Percentiles rank a stretch among this genome's conserved stretches.
These are phyloP conservation scores for Enteromius paludinosus DNA, from an alignment of 2,797 vertebrate species.

Conservation along the genomic window DNA sequence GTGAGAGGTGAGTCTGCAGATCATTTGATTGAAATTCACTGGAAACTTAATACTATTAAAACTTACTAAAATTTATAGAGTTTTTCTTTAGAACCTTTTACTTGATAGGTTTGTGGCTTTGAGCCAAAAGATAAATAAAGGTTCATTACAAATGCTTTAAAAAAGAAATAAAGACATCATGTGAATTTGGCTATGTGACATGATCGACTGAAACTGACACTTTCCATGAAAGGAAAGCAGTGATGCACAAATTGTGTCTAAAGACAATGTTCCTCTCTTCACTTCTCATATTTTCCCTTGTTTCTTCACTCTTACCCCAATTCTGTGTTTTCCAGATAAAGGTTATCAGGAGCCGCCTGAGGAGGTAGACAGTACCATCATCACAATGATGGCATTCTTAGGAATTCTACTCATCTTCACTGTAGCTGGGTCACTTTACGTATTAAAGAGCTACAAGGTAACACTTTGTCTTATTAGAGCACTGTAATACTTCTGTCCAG, in stretches of 20 bases:
- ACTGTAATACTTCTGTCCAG: too few species aligned
- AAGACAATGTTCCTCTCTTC: not conserved
- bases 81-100: not conserved
- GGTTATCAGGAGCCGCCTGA: slow-evolving; percentile 34
- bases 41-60: too few species aligned
- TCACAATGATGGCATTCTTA: slow-evolving; percentile 46
- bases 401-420: slow-evolving; percentile 71
- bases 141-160: not conserved
- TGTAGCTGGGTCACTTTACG: slow-evolving; percentile 66
- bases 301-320: not conserved
- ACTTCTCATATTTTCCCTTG: not conserved
- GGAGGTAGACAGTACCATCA: not conserved
- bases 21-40: not conserved
- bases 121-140: not conserved
- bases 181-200: slow-evolving; percentile 47
- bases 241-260: not conserved
- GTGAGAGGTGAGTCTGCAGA: slow-evolving; percentile 71
- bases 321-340: slow-evolving; percentile 59
- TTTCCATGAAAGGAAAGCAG: slow-evolving; percentile 51
- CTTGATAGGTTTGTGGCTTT: not conserved
- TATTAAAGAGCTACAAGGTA: slow-evolving; percentile 75
- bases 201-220: not conserved
- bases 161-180: slow-evolving; percentile 18
- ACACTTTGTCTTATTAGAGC: slow-evolving; percentile 30
- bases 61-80: not conserved